Conservation (phyloP, 2,113 vertebrate species). For the Pogona vitticeps region DNA sequence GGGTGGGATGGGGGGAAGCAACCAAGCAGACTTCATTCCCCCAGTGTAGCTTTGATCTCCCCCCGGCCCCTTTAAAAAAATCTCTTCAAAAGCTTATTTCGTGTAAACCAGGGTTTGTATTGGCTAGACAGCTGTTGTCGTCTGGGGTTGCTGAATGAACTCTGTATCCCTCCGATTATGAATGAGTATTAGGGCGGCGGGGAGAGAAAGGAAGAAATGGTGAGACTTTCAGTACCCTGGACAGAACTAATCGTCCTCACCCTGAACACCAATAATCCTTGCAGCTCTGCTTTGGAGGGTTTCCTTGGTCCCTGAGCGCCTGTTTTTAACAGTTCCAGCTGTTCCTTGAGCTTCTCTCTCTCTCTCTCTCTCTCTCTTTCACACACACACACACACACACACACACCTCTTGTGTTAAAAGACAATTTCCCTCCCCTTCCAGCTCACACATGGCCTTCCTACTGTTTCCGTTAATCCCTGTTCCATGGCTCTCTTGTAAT, state of each 20-base stretch:
- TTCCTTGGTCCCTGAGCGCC: not conserved
- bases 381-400: too few species aligned
- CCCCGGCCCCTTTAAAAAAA: not conserved
- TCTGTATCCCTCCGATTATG: not conserved
- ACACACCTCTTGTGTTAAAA: too few species aligned
- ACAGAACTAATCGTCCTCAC: not conserved
- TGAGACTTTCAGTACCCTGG: constrained; percentile 33
- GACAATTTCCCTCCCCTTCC: constrained; percentile 1
- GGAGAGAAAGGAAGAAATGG: not conserved
- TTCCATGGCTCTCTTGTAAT: not conserved
- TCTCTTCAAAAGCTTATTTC: not conserved
- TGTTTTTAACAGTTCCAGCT: not conserved
- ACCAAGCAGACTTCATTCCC: not conserved
- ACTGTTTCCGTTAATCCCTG: not conserved
- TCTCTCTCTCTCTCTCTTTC: not conserved
- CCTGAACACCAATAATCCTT: not conserved
- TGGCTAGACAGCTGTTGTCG: not conserved
- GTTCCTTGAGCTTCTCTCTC: not conserved
- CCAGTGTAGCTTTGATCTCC: not conserved
- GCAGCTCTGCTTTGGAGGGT: not conserved
- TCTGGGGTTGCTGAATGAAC: not conserved
- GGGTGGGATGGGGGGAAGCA: too few species aligned
- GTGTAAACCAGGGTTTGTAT: not conserved
- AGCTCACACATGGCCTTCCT: not conserved
- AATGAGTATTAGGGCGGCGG: not conserved